Conservation (phyloP, 2,113 vertebrate genomes). For the Polypterus senegalus region DNA sequence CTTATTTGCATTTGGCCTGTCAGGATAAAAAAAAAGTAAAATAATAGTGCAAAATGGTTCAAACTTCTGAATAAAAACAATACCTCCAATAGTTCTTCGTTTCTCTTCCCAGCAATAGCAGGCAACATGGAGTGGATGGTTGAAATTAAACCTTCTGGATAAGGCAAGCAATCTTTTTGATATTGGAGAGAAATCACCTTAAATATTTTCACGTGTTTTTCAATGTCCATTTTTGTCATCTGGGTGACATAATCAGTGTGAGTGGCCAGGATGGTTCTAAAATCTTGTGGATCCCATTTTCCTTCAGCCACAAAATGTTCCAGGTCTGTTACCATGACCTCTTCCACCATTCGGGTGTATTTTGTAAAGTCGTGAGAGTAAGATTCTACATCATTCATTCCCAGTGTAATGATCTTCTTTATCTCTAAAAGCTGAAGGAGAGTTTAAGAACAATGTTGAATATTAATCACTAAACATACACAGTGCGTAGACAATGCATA, state of each 20-base stretch:
- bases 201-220: constrained; percentile 27
- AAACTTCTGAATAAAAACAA: background rate
- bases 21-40: background rate
- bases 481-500: too few species aligned
- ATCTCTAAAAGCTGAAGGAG: constrained; percentile 23
- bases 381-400: constrained; percentile 20
- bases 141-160: constrained; percentile 31
- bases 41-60: background rate
- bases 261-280: constrained; percentile 24
- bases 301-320: constrained; percentile 16
- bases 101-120: constrained; percentile 26
- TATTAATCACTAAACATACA: too few species aligned
- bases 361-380: constrained; percentile 24
- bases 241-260: constrained; percentile 21
- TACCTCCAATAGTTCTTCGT: constrained; percentile 32
- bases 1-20: too few species aligned
- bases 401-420: constrained; percentile 21
- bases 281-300: constrained; percentile 24
- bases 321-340: constrained; percentile 22
- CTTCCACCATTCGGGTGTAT: constrained; percentile 29
- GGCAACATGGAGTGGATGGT: constrained; percentile 21
- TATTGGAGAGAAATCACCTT: constrained; percentile 25
- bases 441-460: background rate
- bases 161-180: constrained; percentile 35
- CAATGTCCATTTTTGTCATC: constrained; percentile 22